Base-by-base conservation (phyloP, 2,797 vertebrate genomes). In the Anisognathus igniventris region DNA sequence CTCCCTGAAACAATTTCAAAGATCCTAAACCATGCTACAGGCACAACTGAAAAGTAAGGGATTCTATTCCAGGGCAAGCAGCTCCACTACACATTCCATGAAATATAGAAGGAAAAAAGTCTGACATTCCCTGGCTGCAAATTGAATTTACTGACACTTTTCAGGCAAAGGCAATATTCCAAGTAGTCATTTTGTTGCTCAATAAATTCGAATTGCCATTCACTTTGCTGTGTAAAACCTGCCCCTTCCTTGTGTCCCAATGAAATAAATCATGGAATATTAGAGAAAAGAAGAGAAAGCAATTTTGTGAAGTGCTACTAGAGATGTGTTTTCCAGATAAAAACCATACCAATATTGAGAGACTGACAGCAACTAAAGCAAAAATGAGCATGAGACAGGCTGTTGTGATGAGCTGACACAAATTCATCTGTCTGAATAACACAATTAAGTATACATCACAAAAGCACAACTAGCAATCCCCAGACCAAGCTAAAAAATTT, bases 361-460 rank as follows among this genome's bases (percentile, higher is more conserved):
- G 30, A 67, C 44, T 35, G 7, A 61, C 62, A 88, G 91, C 62
- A 83, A 31, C 37, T 53, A 79, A 39, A 22, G 51, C 66, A 86
- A 94, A 96, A 96, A 78, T 28, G 58, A 77, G 44, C 51, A 42
- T 21, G 22, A 93, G 22, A 53, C 37, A 85, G 6, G 16, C 39
- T 56, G 23, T 79, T 65, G 25, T 25, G 33, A 30, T 30, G 23
- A 47, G 70, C 79, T 92, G 95, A 94, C 93, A 77, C n/a, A 50
- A 47, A 79, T 76, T 95, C 86, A 53, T 79, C 87, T 76, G 23
- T 21, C 51, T 22, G 73, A 86, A 93, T 86, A 95, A 94, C 37
- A 45, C 79, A 81, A 89, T 54, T 83, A 91, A 86, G 78, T 40
- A 45, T 71, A 87, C 87, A 93, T 93, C 91, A 79, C 85, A 90